A percentile compares a stretch with the other conserved stretches of the same genome.
These are phyloP conservation scores for Xanthia togata DNA, from an alignment of 2,888 invertebrate genomes.

Conservation along the genomic window DNA sequence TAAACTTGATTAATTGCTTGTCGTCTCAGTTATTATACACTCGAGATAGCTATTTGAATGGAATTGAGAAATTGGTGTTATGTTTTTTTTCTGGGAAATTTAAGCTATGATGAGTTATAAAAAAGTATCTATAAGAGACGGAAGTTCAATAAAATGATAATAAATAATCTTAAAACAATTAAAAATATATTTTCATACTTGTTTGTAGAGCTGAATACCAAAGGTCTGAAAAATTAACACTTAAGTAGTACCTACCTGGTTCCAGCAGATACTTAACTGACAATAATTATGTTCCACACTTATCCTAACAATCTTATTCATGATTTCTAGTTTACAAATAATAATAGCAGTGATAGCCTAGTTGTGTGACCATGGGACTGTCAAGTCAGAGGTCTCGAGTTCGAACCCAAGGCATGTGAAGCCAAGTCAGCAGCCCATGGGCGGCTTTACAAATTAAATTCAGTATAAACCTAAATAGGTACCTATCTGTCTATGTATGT, in stretches of 20 bases:
- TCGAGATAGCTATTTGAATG: conserved; percentile 41
- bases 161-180: background rate
- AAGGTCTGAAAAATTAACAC: background rate
- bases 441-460: background rate
- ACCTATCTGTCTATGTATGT: background rate
- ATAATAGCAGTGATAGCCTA: too few relatives aligned
- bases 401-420: too few relatives aligned
- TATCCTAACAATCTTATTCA: background rate
- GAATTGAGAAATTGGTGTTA: conserved; percentile 13
- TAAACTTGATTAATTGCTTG: conserved; percentile 66
- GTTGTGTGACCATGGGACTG: too few relatives aligned
- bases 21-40: conserved; percentile 57
- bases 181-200: background rate
- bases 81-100: conserved; percentile 13
- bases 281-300: background rate
- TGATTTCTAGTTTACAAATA: background rate
- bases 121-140: background rate
- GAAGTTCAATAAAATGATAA: background rate
- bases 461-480: background rate
- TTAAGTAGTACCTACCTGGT: background rate
- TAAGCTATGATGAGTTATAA: background rate
- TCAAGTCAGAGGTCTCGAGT: too few relatives aligned
- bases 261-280: background rate
- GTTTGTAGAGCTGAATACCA: background rate
- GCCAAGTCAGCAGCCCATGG: too few relatives aligned